Evolutionary conservation across 2,113 vertebrate species (phyloP).

Genomic region (Myodes glareolus): DNA sequence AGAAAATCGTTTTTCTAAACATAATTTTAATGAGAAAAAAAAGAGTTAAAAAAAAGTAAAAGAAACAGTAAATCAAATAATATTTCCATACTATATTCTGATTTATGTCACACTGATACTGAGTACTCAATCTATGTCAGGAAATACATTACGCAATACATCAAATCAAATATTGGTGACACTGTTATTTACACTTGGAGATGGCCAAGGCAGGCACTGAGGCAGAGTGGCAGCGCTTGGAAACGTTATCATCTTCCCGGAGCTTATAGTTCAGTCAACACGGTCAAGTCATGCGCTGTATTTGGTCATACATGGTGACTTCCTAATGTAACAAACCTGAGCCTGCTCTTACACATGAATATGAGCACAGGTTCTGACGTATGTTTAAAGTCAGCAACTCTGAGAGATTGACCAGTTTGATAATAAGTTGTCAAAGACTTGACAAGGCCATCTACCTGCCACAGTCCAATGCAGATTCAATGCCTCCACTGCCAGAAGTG

Average conservation of each 20-base stretch:
- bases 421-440: neutral
- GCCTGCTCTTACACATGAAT: neutral
- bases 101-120: neutral
- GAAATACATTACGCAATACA: neutral
- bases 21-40: neutral
- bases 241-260: neutral
- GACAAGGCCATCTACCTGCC: rapidly evolving
- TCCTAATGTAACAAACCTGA: neutral
- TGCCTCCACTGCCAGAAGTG: neutral
- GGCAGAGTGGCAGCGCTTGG: too few relatives aligned
- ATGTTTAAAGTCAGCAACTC: neutral
- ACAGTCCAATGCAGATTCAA: neutral
- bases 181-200: neutral
- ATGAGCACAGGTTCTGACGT: neutral
- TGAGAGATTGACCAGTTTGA: neutral
- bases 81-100: neutral
- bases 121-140: neutral
- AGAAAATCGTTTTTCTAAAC: too few relatives aligned
- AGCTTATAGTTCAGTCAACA: neutral
- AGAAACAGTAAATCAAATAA: neutral
- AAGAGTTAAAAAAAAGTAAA: neutral
- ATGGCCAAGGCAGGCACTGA: neutral
- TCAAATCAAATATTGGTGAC: neutral
- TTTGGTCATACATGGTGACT: neutral
- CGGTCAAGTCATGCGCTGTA: neutral